phyloP scores from a whole-genome alignment of 2,797 vertebrate genomes.

The Fistularia commersonii region DNA sequence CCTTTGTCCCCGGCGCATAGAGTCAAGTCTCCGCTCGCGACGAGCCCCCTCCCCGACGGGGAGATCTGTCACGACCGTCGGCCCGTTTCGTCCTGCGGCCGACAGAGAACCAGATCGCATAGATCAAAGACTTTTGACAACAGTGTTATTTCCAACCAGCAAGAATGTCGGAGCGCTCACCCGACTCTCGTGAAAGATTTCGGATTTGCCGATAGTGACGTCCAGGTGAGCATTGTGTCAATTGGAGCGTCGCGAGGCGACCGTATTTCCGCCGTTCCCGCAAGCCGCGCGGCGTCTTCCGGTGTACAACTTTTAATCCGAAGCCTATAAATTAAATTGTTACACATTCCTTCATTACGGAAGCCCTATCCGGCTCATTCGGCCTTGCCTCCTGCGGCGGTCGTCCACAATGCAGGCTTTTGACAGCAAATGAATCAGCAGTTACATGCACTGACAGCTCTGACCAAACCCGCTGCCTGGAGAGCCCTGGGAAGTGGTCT shows the following conservation, averaged over 20 bases:
- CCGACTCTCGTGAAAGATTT: conserved; percentile 36
- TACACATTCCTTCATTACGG: conserved; percentile 60
- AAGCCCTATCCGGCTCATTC: conserved; percentile 42
- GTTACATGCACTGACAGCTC: conserved; percentile 78
- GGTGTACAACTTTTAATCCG: conserved; percentile 15
- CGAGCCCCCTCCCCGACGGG: conserved; percentile 41
- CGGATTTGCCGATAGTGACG: conserved; percentile 37
- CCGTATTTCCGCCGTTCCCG: not conserved
- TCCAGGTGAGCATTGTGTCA: conserved; percentile 58
- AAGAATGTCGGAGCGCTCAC: conserved; percentile 37
- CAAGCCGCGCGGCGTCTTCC: conserved; percentile 5
- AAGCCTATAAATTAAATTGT: conserved; percentile 49
- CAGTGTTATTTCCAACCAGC: conserved; percentile 31
- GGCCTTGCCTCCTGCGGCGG: conserved; percentile 58
- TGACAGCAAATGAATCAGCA: conserved; percentile 80
- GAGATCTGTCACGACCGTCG: conserved; percentile 31
- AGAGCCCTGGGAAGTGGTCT: conserved; percentile 68
- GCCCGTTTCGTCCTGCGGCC: conserved; percentile 23
- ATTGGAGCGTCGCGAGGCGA: not conserved
- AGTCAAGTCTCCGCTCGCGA: conserved; percentile 66
- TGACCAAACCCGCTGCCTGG: conserved; percentile 52
- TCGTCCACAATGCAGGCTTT: conserved; percentile 72
- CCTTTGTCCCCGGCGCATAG: conserved; percentile 45
- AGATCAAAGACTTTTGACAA: conserved; percentile 73
- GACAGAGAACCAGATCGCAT: conserved; percentile 48